These are phyloP conservation scores for Strix uralensis DNA, from an alignment of 2,113 vertebrate species.

Conservation along the genomic window DNA sequence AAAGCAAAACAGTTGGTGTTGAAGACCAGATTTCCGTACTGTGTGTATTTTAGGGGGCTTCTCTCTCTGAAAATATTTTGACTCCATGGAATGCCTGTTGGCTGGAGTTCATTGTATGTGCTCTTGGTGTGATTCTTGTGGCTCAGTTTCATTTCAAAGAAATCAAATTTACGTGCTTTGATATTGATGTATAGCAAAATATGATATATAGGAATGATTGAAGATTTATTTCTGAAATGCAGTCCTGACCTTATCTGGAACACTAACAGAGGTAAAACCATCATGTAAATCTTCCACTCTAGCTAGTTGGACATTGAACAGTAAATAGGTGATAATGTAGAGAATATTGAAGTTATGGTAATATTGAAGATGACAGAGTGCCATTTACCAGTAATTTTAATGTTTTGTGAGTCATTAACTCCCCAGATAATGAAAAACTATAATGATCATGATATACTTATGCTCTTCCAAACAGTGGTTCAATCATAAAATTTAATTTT, in stretches of 20 bases:
- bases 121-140: accelerated
- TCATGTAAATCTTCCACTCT: background rate
- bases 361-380: background rate
- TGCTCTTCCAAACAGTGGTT: background rate
- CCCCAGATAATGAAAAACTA: background rate
- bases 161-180: background rate
- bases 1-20: background rate
- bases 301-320: background rate
- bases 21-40: background rate
- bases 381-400: background rate
- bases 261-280: background rate
- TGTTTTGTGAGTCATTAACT: background rate
- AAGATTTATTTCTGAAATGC: background rate
- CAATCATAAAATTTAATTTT: background rate
- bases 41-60: background rate
- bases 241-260: background rate
- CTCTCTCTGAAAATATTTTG: background rate
- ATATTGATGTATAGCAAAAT: background rate
- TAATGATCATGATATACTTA: background rate
- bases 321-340: background rate
- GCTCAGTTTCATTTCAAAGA: background rate
- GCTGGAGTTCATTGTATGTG: background rate
- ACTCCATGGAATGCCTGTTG: background rate
- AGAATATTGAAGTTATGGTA: background rate
- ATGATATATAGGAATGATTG: background rate